phyloP scores from a whole-genome alignment of 1,140 invertebrate species.

The Probaryconus sp. region DNA sequence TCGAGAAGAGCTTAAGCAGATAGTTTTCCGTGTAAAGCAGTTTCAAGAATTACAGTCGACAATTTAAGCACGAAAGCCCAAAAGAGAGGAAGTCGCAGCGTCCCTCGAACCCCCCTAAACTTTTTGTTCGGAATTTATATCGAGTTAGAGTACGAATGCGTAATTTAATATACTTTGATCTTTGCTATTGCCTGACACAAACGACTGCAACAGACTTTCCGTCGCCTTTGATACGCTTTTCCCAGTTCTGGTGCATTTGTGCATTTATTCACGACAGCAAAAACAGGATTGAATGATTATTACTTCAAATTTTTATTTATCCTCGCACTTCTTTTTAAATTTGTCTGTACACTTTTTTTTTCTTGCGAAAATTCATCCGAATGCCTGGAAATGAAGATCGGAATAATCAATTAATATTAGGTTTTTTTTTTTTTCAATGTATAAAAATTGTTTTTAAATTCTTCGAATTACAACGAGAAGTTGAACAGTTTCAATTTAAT shows the following conservation, averaged over 20 bases:
- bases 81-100: background rate
- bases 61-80: background rate
- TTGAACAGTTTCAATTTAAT: too few species aligned
- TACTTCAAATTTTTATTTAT: too few species aligned
- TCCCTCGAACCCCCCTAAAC: background rate
- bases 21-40: background rate
- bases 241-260: background rate
- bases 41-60: background rate
- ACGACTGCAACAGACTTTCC: background rate
- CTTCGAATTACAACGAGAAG: too few species aligned
- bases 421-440: too few species aligned
- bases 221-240: slow-evolving; percentile 13
- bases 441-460: too few species aligned
- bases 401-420: too few species aligned
- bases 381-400: too few species aligned
- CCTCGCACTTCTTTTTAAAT: slow-evolving; percentile 8
- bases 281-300: slow-evolving; percentile 3
- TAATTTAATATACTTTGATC: slow-evolving; percentile 38
- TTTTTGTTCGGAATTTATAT: slow-evolving; percentile 14
- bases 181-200: slow-evolving; percentile 6
- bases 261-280: slow-evolving; percentile 1
- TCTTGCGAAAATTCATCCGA: too few species aligned
- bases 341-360: slow-evolving; percentile 1
- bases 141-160: background rate
- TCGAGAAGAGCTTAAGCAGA: slow-evolving; percentile 1